Percentiles rank a stretch among this genome's conserved stretches.
phyloP scores from a whole-genome alignment of 2,113 vertebrate genomes.

The Rhegmatorhina hoffmannsi region DNA sequence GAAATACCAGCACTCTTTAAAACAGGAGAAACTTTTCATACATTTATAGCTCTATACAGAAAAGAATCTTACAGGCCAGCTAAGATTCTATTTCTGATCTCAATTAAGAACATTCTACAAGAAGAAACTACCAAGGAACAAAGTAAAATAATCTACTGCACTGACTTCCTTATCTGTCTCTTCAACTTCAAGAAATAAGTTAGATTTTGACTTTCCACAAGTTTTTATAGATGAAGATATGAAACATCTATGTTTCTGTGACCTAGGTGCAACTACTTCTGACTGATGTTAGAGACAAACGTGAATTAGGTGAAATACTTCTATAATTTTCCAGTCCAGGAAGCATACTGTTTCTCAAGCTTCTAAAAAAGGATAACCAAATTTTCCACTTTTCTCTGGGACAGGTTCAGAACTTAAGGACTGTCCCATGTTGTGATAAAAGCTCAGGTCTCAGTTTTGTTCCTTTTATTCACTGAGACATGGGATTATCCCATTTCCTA shows the following conservation, averaged over 20 bases:
- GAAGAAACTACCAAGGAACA: background rate
- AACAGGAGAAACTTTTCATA: background rate
- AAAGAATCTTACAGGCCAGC: background rate
- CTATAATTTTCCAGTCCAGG: background rate
- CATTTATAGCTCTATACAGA: background rate
- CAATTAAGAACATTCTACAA: background rate
- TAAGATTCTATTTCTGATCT: background rate
- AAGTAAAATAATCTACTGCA: background rate
- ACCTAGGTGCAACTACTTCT: background rate
- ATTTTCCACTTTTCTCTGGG: background rate
- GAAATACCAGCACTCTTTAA: background rate
- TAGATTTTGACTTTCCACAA: background rate
- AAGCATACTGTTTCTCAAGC: background rate
- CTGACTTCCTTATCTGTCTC: background rate
- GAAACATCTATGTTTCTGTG: background rate
- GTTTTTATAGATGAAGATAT: background rate
- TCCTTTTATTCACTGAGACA: background rate
- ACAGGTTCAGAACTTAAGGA: background rate
- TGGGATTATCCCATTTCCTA: background rate
- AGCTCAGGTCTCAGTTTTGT: background rate
- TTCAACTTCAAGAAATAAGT: background rate
- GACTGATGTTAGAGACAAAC: background rate
- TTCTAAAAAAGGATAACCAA: background rate
- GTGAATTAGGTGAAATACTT: background rate
- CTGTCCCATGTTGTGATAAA: background rate